Percentiles rank a stretch among this genome's conserved stretches.
These are phyloP conservation scores for Propithecus coquereli DNA, from an alignment of 2,113 vertebrate species.

Conservation along the genomic window DNA sequence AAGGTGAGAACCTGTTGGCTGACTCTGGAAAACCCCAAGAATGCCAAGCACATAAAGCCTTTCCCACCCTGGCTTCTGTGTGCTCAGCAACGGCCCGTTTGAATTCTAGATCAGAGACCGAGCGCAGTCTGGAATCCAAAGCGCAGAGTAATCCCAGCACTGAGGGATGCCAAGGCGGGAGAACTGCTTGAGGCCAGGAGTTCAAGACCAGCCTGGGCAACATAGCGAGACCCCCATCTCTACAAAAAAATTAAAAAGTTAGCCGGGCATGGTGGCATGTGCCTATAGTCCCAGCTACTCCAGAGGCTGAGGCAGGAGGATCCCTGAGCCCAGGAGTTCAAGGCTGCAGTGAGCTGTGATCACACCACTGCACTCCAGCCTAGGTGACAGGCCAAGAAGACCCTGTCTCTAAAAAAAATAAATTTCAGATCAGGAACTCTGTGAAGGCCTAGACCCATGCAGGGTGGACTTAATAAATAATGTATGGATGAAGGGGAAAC, in stretches of 20 bases:
- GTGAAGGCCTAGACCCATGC: fast-evolving
- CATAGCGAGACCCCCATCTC: not conserved
- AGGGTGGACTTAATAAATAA: not conserved
- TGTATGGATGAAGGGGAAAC: fast-evolving
- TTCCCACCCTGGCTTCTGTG: not conserved
- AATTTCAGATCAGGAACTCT: not conserved
- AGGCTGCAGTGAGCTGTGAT: not conserved
- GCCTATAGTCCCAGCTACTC: not conserved
- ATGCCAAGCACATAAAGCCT: not conserved
- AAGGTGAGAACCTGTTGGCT: not conserved
- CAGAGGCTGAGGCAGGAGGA: not conserved
- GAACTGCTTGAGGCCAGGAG: not conserved
- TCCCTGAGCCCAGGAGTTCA: not conserved
- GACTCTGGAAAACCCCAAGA: not conserved
- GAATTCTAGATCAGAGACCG: not conserved
- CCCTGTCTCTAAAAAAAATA: no score
- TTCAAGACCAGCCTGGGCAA: not conserved
- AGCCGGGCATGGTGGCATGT: not conserved
- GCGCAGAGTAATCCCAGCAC: not conserved
- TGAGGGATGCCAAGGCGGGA: not conserved
- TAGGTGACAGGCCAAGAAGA: not conserved
- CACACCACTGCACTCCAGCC: not conserved
- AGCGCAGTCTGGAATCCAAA: no score
- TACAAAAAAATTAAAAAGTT: not conserved
- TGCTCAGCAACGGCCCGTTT: not conserved